Evolutionary conservation across 2,888 invertebrate genomes (phyloP).

Genomic region (Eretmocerus hayati): DNA sequence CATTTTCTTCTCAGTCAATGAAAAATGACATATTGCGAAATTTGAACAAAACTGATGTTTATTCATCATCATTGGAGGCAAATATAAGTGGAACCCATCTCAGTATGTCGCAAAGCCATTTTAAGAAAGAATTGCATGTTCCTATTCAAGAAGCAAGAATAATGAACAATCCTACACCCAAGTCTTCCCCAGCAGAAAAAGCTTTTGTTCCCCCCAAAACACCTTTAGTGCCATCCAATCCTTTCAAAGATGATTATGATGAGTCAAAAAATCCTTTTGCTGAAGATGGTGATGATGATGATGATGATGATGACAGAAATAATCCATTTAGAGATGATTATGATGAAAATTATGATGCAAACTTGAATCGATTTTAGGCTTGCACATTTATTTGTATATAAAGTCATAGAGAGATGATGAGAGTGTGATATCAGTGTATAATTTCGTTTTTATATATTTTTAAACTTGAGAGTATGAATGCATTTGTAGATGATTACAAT

Average conservation of each 20-base stretch:
- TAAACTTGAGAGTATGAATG: neutral
- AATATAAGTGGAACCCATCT: constrained; percentile 46
- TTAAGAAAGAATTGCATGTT: constrained; percentile 37
- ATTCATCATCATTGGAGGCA: constrained; percentile 59
- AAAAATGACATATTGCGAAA: constrained; percentile 28
- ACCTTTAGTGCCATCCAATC: constrained; percentile 42
- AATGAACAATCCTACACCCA: constrained; percentile 36
- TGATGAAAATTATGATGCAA: constrained; percentile 66
- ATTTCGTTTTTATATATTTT: too few relatives aligned
- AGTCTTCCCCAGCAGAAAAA: constrained; percentile 38
- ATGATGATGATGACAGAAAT: constrained; percentile 53
- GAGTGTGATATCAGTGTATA: too few relatives aligned
- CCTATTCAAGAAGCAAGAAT: constrained; percentile 38
- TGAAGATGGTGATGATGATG: too few relatives aligned
- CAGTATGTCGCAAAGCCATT: constrained; percentile 27
- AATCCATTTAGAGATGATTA: constrained; percentile 52
- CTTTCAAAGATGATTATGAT: constrained; percentile 51
- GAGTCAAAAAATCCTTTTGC: constrained; percentile 61
- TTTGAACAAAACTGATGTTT: constrained; percentile 38
- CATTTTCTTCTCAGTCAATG: constrained; percentile 21
- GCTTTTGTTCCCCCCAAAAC: constrained; percentile 38
- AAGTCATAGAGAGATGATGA: neutral
- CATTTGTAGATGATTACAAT: too few relatives aligned
- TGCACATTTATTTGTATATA: constrained; percentile 11
- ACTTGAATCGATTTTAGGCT: constrained; percentile 13